Conservation (phyloP, 2,113 vertebrate genomes). For the Balaeniceps rex region DNA sequence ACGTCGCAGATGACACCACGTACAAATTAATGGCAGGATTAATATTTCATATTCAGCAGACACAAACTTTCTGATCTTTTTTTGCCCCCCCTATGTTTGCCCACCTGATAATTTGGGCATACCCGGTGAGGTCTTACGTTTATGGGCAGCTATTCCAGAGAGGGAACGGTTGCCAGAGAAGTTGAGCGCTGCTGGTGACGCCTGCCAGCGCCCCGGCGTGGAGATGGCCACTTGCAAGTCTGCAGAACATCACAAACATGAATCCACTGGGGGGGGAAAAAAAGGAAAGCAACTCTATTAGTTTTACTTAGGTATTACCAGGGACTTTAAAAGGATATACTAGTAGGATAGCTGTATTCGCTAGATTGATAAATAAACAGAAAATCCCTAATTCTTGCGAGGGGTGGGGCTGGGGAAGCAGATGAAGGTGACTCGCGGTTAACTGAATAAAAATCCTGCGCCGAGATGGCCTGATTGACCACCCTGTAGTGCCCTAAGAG, state of each 20-base stretch:
- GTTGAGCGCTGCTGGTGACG: constrained; percentile 7
- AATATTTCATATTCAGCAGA: background rate
- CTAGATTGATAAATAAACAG: constrained; percentile 66
- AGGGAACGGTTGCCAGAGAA: background rate
- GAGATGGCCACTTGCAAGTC: constrained; percentile 17
- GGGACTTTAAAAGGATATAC: constrained; percentile 54
- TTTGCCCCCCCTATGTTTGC: background rate
- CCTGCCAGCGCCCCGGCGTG: constrained; percentile 24
- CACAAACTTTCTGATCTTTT: background rate
- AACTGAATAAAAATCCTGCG: background rate
- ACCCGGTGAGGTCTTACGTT: background rate
- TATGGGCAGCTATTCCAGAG: background rate
- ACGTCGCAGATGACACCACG: background rate
- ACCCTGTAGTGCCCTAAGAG: background rate
- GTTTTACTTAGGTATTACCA: constrained; percentile 56
- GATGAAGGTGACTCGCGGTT: background rate
- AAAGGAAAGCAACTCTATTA: constrained; percentile 21
- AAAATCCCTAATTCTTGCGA: constrained; percentile 17
- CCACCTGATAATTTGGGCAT: background rate
- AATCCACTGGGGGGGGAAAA: background rate
- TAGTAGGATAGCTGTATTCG: constrained; percentile 59
- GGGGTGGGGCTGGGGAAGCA: background rate
- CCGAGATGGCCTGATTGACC: background rate
- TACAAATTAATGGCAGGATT: background rate
- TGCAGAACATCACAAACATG: constrained; percentile 29